A percentile compares a stretch with the other conserved stretches of the same genome.
Conservation (phyloP, 2,797 vertebrate genomes). For the Falco rusticolus region DNA sequence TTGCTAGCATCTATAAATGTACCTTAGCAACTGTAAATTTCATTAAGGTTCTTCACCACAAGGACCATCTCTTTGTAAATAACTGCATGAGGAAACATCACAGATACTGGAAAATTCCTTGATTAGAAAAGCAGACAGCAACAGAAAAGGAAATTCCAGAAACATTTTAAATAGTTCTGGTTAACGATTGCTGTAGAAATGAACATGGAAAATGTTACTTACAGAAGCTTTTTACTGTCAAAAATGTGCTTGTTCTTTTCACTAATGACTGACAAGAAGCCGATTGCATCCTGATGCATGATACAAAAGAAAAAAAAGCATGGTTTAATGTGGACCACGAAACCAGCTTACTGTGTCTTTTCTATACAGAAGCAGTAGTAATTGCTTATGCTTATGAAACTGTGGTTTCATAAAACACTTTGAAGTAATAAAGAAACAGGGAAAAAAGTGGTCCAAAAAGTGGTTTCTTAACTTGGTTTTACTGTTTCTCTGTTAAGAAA, state of each 20-base stretch:
- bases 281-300: slow-evolving; percentile 67
- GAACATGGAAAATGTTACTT: slow-evolving; percentile 11
- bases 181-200: slow-evolving; percentile 47
- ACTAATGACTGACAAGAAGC: slow-evolving; percentile 47
- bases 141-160: slow-evolving; percentile 29
- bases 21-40: slow-evolving; percentile 57
- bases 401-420: not conserved
- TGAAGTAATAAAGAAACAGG: not conserved
- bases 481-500: not conserved
- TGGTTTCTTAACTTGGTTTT: not conserved
- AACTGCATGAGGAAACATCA: slow-evolving; percentile 35
- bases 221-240: slow-evolving; percentile 20
- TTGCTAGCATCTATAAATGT: slow-evolving; percentile 41
- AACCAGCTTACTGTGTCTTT: not conserved
- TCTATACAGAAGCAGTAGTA: not conserved
- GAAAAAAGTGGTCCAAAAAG: not conserved
- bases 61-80: slow-evolving; percentile 64
- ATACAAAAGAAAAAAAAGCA: slow-evolving; percentile 46
- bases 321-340: slow-evolving; percentile 51
- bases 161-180: slow-evolving; percentile 40
- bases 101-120: slow-evolving; percentile 32
- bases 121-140: slow-evolving; percentile 11
- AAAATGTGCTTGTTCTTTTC: slow-evolving; percentile 59
- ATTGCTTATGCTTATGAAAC: too few relatives aligned
- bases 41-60: slow-evolving; percentile 30